Percentiles rank a stretch among this genome's conserved stretches.
Conservation (phyloP, 2,888 invertebrate genomes). For the Drosophila formosana region DNA sequence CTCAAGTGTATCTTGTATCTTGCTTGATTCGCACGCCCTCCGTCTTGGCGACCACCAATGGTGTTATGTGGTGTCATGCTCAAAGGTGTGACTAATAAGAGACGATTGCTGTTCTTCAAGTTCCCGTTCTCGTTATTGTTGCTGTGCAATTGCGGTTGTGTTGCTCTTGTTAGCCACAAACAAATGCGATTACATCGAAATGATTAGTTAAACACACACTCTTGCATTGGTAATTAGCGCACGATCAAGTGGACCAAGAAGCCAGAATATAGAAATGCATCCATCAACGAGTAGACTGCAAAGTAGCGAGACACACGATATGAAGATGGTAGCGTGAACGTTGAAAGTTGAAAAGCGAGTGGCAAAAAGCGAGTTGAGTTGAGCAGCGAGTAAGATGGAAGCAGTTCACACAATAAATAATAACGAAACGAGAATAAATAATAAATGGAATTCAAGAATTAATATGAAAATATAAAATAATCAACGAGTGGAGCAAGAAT, state of each 20-base stretch:
- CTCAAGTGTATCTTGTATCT: conserved; percentile 53
- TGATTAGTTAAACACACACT: not conserved
- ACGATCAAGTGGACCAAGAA: not conserved
- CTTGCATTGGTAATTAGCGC: not conserved
- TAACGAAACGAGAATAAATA: too few relatives aligned
- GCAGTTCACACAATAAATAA: too few relatives aligned
- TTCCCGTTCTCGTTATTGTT: not conserved
- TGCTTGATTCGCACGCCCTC: conserved; percentile 65
- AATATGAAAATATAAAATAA: not conserved
- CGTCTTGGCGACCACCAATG: conserved; percentile 65
- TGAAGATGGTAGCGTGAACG: too few relatives aligned
- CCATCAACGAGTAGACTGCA: not conserved
- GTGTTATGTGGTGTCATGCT: conserved; percentile 56
- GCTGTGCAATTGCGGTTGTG: not conserved
- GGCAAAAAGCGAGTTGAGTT: too few relatives aligned
- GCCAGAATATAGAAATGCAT: not conserved
- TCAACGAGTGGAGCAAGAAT: not conserved
- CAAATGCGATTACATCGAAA: not conserved
- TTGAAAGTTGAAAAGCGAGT: too few relatives aligned
- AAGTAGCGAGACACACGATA: not conserved
- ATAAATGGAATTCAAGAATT: not conserved
- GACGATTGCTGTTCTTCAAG: conserved; percentile 25
- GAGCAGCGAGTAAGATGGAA: too few relatives aligned
- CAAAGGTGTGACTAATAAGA: conserved; percentile 63
- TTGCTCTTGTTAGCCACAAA: not conserved